Evolutionary conservation across 2,113 vertebrate species (phyloP), one percentile per base, ranked within the genome.

Genomic region (Antidorcas marsupialis): DNA sequence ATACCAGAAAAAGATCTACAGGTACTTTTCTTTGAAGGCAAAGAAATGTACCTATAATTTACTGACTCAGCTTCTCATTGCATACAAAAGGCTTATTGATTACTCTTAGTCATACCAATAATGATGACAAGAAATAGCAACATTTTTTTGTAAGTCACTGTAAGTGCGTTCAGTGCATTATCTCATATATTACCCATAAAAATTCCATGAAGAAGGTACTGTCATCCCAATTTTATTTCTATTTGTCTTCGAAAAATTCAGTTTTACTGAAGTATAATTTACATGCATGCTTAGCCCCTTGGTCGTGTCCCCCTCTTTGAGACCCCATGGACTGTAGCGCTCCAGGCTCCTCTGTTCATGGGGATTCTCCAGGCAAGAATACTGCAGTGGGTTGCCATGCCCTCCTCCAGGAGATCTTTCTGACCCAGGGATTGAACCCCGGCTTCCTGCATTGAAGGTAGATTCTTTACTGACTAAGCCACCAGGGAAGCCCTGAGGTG

Each of bases 231-330:
- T 85, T 89, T 82, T 36, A 36, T 87, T 36, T 45, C 30, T 60
- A n/a, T 79, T 85, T 64, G n/a, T 52, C 67, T 78, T 71, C 7
- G 78, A 96, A 57, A 71, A 43, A 79, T 67, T 89, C 6, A 79
- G 4, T 59, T 89, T 89, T 85, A 79, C 16, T 93, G 5, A 90
- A 7, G 19, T 25, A 4, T 43, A 76, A 43, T 76, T 43, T 76
- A 15, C 23, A 23, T 43, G 23, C 3, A 0, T 0, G 0, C 36
- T 76, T 76, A 76, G 23, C 15, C 23, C 71, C 39, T 43, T 1
- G 7, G 71, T 76, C 1, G 2, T 76, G 23, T 76, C 23, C 12
- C 13, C 12, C 39, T 76, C 71, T 76, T 76, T 27, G 39, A 43
- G 71, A 43, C 39, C 23, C 36, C 23, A 14, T 43, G 71, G 12